A percentile compares a stretch with the other conserved stretches of the same genome.
These are phyloP conservation scores for Euthynnus affinis DNA, from an alignment of 2,797 vertebrate genomes.

Conservation along the genomic window DNA sequence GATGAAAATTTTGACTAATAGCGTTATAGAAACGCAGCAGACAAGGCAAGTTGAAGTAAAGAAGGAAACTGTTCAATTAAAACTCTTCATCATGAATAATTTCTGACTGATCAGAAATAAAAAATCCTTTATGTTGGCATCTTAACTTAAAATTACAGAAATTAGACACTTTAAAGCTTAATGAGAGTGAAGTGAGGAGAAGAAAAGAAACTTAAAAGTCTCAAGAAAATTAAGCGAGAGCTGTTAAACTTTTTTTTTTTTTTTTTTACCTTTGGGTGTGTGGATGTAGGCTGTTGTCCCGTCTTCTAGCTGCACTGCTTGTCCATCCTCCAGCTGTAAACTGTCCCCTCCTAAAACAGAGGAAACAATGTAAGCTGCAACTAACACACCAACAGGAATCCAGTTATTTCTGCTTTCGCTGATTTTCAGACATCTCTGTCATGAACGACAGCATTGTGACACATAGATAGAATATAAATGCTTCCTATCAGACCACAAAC, in stretches of 20 bases:
- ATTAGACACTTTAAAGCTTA: background rate
- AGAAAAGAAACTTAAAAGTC: background rate
- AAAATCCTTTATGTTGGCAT: background rate
- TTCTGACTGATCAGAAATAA: background rate
- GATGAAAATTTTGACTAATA: too few relatives aligned
- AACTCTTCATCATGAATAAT: too few relatives aligned
- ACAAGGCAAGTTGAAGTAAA: background rate
- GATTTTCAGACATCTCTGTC: background rate
- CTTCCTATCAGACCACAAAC: background rate
- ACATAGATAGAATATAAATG: background rate
- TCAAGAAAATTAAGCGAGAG: background rate
- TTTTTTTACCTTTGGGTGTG: slow-evolving; percentile 92
- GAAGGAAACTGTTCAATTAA: background rate
- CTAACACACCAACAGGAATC: background rate
- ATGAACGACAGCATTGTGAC: background rate
- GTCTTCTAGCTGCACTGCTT: slow-evolving; percentile 97
- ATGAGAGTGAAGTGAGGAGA: background rate
- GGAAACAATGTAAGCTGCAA: slow-evolving; percentile 15
- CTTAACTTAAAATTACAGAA: background rate
- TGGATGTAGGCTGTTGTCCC: slow-evolving; percentile 99
- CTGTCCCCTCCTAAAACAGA: slow-evolving; percentile 88
- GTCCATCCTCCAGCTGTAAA: slow-evolving; percentile 96
- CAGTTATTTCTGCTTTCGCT: background rate
- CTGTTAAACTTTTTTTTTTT: background rate
- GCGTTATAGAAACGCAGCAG: background rate